Evolutionary conservation across 2,888 invertebrate species (phyloP).

Genomic region (Pristionchus arcanus): DNA sequence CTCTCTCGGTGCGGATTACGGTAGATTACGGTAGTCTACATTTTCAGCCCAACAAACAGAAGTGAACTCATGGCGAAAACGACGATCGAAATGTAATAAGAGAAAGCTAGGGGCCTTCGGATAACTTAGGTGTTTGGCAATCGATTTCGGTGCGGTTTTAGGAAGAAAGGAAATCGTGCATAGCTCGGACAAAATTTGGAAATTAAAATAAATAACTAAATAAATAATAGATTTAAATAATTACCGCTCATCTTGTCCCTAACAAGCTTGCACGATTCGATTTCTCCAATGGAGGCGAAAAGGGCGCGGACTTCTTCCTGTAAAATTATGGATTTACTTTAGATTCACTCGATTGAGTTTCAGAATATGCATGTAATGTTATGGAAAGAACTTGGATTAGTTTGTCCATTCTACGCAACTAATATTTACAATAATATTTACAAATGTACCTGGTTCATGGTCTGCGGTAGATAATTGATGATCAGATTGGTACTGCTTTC

Average conservation of each 20-base stretch:
- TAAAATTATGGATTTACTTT: not conserved
- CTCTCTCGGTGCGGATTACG: constrained; percentile 31
- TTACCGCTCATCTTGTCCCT: constrained; percentile 96
- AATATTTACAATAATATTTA: too few relatives aligned
- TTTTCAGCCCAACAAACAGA: constrained; percentile 8
- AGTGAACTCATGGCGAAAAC: not conserved
- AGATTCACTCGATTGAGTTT: not conserved
- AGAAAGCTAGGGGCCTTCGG: not conserved
- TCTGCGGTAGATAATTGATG: constrained; percentile 99
- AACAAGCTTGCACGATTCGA: constrained; percentile 99
- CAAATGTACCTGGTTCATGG: constrained; percentile 86
- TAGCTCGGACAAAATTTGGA: not conserved
- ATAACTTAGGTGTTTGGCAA: not conserved
- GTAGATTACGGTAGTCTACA: not conserved
- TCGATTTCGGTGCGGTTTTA: constrained; percentile 21
- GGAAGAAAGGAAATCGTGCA: constrained; percentile 47
- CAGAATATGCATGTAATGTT: not conserved
- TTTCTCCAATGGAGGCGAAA: constrained; percentile 98
- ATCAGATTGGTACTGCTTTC: constrained; percentile 92
- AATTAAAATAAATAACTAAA: not conserved
- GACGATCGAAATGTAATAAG: not conserved
- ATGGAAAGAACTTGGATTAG: not conserved
- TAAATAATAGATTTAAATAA: not conserved
- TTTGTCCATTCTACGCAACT: too few relatives aligned
- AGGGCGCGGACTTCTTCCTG: constrained; percentile 95